Percentiles rank a stretch among this genome's conserved stretches.
phyloP scores from a whole-genome alignment of 2,888 invertebrate genomes.

The Drosophila mayaguana region DNA sequence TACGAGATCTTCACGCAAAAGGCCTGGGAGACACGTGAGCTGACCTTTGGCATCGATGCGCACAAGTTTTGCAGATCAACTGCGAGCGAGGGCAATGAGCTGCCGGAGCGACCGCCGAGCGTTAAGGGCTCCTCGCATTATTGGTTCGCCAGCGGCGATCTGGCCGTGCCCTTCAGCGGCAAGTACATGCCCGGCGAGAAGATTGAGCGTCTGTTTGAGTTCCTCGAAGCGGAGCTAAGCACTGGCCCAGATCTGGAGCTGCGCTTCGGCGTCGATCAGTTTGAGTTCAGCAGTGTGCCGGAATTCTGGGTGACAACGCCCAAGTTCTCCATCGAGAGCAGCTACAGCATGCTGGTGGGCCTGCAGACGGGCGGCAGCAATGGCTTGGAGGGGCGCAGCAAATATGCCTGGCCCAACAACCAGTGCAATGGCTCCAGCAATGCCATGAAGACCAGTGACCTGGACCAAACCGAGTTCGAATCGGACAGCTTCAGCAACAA shows the following conservation, averaged over 20 bases:
- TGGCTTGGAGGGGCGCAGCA: conserved; percentile 76
- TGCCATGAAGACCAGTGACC: conserved; percentile 76
- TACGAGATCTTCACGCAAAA: conserved; percentile 82
- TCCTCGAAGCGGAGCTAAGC: conserved; percentile 62
- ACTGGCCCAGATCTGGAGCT: conserved; percentile 45
- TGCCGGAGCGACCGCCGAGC: conserved; percentile 57
- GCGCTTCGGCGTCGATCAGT: conserved; percentile 81
- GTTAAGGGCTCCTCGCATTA: conserved; percentile 78
- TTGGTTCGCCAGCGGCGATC: conserved; percentile 82
- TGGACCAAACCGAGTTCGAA: conserved; percentile 80
- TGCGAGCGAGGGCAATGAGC: not conserved
- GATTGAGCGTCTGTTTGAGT: conserved; percentile 74
- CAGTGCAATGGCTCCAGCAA: conserved; percentile 54
- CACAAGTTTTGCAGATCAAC: conserved; percentile 65
- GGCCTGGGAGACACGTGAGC: conserved; percentile 68
- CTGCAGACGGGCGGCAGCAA: conserved; percentile 75
- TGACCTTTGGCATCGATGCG: conserved; percentile 83
- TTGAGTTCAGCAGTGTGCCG: conserved; percentile 79
- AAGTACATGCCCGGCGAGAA: conserved; percentile 68
- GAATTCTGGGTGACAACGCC: conserved; percentile 67
- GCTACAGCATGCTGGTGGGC: conserved; percentile 82
- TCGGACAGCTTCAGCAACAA: conserved; percentile 69
- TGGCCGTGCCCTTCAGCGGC: conserved; percentile 82
- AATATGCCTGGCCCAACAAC: conserved; percentile 78
- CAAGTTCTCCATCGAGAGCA: conserved; percentile 80